Percentiles rank a stretch among this genome's conserved stretches.
These are phyloP conservation scores for Sebastes kiyomatsui DNA, from an alignment of 2,797 vertebrate genomes.

Conservation along the genomic window DNA sequence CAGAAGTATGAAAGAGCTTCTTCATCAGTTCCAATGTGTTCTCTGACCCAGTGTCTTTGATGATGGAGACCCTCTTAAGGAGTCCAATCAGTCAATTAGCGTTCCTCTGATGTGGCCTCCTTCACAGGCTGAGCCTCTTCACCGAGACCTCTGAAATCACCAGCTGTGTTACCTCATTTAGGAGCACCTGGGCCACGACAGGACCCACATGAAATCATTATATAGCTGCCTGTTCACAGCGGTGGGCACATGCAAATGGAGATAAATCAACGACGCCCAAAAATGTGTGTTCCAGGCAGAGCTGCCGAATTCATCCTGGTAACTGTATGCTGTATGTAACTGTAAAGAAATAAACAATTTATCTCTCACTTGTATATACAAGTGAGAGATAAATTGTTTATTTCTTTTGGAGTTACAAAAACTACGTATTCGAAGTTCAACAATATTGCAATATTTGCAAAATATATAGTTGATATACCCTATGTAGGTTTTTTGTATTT, in stretches of 20 bases:
- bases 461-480: background rate
- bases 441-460: background rate
- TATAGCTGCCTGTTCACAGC: constrained; percentile 20
- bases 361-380: too few relatives aligned
- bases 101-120: constrained; percentile 40
- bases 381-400: background rate
- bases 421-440: background rate
- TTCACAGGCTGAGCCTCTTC: constrained; percentile 44
- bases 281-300: background rate
- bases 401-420: background rate
- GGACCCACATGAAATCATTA: constrained; percentile 47
- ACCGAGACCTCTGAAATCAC: constrained; percentile 46
- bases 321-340: too few relatives aligned
- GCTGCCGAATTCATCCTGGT: background rate
- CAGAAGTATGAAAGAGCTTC: background rate
- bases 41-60: constrained; percentile 26
- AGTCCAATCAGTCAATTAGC: constrained; percentile 54
- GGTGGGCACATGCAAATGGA: constrained; percentile 9
- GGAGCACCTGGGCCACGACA: constrained; percentile 47
- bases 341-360: too few relatives aligned
- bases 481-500: background rate
- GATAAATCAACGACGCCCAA: constrained; percentile 12
- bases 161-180: constrained; percentile 68
- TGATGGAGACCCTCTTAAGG: constrained; percentile 36
- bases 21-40: background rate